These are phyloP conservation scores for Reticulitermes lucifugus DNA, from an alignment of 2,888 invertebrate genomes.

Conservation along the genomic window DNA sequence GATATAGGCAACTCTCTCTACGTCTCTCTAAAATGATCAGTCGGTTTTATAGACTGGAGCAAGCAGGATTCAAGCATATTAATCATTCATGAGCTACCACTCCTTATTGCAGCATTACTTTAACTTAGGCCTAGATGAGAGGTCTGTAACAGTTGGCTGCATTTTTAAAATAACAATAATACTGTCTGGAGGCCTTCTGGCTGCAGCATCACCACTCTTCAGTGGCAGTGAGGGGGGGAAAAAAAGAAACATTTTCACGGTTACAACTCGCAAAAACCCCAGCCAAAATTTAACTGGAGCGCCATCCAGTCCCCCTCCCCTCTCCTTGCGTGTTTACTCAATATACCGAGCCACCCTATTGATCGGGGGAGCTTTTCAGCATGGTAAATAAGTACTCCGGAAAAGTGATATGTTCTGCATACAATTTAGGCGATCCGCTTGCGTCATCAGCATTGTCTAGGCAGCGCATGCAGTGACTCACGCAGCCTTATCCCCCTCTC, in stretches of 20 bases:
- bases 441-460: conserved; percentile 55
- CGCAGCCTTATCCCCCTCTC: conserved; percentile 33
- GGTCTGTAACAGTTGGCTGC: conserved; percentile 47
- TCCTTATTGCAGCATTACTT: conserved; percentile 50
- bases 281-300: conserved; percentile 47
- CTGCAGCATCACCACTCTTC: conserved; percentile 4
- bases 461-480: conserved; percentile 50
- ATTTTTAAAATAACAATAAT: conserved; percentile 41
- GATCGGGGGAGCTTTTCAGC: conserved; percentile 55
- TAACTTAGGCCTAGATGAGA: conserved; percentile 45
- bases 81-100: conserved; percentile 50
- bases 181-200: background rate
- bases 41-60: background rate
- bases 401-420: conserved; percentile 57
- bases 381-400: conserved; percentile 57
- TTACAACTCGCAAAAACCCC: conserved; percentile 37
- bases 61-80: conserved; percentile 43
- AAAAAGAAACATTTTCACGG: conserved; percentile 42
- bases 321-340: conserved; percentile 56
- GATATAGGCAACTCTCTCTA: conserved; percentile 26
- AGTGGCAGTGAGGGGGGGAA: background rate
- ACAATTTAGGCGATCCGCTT: conserved; percentile 55
- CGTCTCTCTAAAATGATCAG: background rate
- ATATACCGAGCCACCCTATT: conserved; percentile 54
- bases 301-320: conserved; percentile 46